phyloP scores from a whole-genome alignment of 2,888 invertebrate species.

The Criorhina ranunculi region DNA sequence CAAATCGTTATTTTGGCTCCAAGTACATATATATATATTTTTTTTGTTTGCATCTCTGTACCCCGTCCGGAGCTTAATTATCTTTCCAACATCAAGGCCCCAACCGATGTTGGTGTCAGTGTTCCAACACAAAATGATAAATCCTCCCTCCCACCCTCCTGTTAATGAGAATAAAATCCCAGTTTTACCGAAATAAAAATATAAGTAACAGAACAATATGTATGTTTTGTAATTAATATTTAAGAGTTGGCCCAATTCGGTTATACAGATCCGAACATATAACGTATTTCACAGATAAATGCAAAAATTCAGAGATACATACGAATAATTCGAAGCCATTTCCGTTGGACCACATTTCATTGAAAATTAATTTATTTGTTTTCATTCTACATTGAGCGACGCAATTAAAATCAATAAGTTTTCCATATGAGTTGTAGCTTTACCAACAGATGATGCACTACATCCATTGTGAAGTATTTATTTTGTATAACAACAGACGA shows the following conservation, averaged over 20 bases:
- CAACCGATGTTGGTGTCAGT: not conserved
- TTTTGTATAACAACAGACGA: too few species aligned
- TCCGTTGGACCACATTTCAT: slow-evolving; percentile 7
- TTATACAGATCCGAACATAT: not conserved
- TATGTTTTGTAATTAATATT: slow-evolving; percentile 10
- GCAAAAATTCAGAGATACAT: not conserved
- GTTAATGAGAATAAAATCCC: slow-evolving; percentile 23
- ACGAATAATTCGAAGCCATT: not conserved
- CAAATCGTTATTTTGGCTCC: too few species aligned
- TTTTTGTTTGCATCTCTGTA: not conserved
- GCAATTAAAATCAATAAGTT: slow-evolving; percentile 21
- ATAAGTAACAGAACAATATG: not conserved
- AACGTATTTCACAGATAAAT: not conserved
- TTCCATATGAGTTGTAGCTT: too few species aligned
- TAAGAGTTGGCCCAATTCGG: slow-evolving; percentile 14
- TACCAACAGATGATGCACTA: too few species aligned
- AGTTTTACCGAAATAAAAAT: not conserved
- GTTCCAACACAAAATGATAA: not conserved
- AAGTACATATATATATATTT: too few species aligned
- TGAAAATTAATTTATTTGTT: slow-evolving; percentile 36
- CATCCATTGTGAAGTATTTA: too few species aligned
- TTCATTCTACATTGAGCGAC: not conserved
- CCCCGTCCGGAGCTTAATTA: slow-evolving; percentile 11
- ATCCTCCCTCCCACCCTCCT: not conserved
- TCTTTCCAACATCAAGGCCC: slow-evolving; percentile 13